A percentile compares a stretch with the other conserved stretches of the same genome.
Conservation (phyloP, 2,113 vertebrate species). For the Rutilus rutilus region DNA sequence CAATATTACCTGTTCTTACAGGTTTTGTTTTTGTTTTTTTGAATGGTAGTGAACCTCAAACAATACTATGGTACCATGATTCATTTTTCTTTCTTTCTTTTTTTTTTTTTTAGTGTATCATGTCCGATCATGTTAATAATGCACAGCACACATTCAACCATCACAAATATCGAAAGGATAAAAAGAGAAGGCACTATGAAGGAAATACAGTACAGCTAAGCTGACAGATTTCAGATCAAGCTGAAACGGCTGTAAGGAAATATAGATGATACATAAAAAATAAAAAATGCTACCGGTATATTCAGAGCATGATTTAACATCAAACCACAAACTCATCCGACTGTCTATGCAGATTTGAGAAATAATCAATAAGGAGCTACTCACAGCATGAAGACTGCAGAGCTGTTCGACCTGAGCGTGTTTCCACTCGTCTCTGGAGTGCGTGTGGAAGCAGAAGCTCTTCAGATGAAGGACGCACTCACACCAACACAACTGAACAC, state of each 20-base stretch:
- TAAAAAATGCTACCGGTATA: not conserved
- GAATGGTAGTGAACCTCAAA: no score
- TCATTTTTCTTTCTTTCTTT: no score
- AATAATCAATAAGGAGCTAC: slow-evolving; percentile 21
- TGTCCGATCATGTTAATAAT: no score
- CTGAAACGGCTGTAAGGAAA: not conserved
- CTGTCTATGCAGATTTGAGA: not conserved
- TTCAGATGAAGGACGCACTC: not conserved
- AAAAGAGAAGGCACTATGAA: not conserved
- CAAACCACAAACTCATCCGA: not conserved
- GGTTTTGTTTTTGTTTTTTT: no score
- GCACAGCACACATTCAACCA: not conserved
- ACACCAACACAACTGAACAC: slow-evolving; percentile 2
- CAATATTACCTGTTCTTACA: no score
- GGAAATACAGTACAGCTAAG: not conserved
- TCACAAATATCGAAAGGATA: not conserved
- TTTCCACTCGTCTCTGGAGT: not conserved
- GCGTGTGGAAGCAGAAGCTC: not conserved
- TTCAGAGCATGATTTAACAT: not conserved
- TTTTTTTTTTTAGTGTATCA: no score
- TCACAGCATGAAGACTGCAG: slow-evolving; percentile 12
- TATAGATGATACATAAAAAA: not conserved
- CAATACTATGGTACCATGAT: no score
- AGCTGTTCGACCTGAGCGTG: not conserved
- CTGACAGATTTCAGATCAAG: not conserved